These are phyloP conservation scores for Thysanoteuthis rhombus DNA, from an alignment of 2,888 invertebrate species.

Conservation along the genomic window DNA sequence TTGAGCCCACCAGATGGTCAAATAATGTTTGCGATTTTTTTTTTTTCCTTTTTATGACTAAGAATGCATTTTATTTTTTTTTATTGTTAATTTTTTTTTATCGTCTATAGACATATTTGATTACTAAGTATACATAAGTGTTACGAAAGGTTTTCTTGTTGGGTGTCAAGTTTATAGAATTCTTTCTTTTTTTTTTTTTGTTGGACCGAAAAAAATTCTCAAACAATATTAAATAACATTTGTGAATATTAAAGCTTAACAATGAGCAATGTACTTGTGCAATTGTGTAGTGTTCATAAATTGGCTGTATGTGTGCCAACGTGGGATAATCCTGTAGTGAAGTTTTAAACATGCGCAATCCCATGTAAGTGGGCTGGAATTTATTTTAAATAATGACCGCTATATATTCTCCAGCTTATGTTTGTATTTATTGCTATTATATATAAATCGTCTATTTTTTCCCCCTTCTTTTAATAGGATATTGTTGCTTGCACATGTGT, in stretches of 20 bases:
- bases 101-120: background rate
- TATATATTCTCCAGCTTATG: background rate
- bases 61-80: background rate
- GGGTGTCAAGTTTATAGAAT: background rate
- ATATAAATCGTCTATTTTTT: background rate
- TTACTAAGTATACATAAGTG: background rate
- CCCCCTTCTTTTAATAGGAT: too few relatives aligned
- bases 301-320: background rate
- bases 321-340: background rate
- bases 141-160: background rate
- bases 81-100: background rate
- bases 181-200: background rate
- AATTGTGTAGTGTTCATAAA: background rate
- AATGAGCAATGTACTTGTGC: background rate
- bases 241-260: background rate
- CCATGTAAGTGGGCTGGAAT: background rate
- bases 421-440: background rate
- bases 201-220: background rate
- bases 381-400: background rate
- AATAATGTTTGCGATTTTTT: background rate
- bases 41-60: background rate
- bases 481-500: too few relatives aligned
- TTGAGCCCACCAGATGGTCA: background rate
- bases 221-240: slow-evolving; percentile 12
- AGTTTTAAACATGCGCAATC: background rate